Base-by-base conservation (phyloP, 2,797 vertebrate species). In the Chaetodon trifasciatus region DNA sequence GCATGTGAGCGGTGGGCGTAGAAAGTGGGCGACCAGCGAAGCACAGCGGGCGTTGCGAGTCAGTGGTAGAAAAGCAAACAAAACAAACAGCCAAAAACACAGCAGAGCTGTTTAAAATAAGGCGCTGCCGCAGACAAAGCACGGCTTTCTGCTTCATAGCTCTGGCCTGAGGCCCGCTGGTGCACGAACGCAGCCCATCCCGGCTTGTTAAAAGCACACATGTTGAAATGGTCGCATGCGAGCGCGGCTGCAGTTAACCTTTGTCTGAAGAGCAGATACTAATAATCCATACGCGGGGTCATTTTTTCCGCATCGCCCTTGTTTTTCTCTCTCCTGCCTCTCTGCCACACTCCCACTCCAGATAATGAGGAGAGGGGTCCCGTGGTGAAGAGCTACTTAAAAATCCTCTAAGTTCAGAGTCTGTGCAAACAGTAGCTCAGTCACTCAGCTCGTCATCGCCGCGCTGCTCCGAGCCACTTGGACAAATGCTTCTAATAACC, bases 291-390 rank as follows among this genome's bases (percentile, higher is more conserved):
- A 71, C 32, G 66, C 70, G 19, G 76, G 11, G 68, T 62, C 44
- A 17, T 56, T 24, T 65, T 56, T 17, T n/a, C 46, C 11, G 53
- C 81, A 53, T 44, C 74, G 78, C 70, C 70, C 81, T 86, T 81
- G 82, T 89, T 86, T 84, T 62, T 46, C 17, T 64, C 78, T 77
- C 70, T 70, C 56, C 70, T 40, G 56, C 64, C 61, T 69, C 32
- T 72, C 70, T 39, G n/a, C 70, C 71, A 81, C 81, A 58, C 82
- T 84, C 75, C 64, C 84, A 87, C 79, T 90, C 56, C 76, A 84
- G 10, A 87, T 87, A 91, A 90, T 88, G 91, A 91, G 84, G 78
- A 77, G 81, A 75, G 47, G 85, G 86, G 67, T 88, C 53, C 88
- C 77, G 47, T 37, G 71, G 85, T 78, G 83, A 89, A 80, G 90